Base-by-base conservation (phyloP, 2,888 invertebrate genomes). In the Thyatira batis region DNA sequence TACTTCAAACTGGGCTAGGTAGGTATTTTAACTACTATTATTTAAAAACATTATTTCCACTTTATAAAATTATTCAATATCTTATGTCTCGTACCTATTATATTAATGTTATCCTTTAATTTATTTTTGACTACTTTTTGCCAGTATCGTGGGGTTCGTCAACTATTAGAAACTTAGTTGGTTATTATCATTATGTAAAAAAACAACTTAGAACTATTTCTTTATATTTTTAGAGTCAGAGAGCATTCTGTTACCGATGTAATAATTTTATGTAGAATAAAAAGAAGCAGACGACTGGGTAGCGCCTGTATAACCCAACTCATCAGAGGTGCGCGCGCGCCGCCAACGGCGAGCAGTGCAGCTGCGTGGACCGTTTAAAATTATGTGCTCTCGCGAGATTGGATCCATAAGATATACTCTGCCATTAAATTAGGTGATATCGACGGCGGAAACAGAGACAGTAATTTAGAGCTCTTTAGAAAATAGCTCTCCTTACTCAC, bases 321-420 rank as follows among this genome's bases (percentile, higher is more conserved):
- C 48, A 27, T 27, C 17, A 13, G 65, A 63, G 58, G 67, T 49
- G 67, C 76, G 76, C 76, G 73, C 69, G 77, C 76, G 71, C 65
- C 61, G 74, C 72, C 69, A 61, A 58, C 58, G 67, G 71, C 69
- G 45, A 61, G 56, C 64, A 45, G 69, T 64, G 76, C 84, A 84
- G 80, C 85, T 84, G 84, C 78, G 68, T 60, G 59, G 57, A 54
- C 57, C 62, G 61, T 62, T 67, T 61, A 73, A 66, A 48, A 65
- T 71, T 63, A 71, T 67, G 67, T 67, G 66, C 58, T 63, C 61
- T 58, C 52, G 54, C 28, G 45, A 64, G 67, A 71, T 71, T 67
- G 65, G 65, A 60, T 58, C 59, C 53, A 50, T 54, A 48, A 61
- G 63, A 69, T 69, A 65, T 52, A 55, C 48, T 20, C 28, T 20